Evolutionary conservation across 1,140 invertebrate species (phyloP), one percentile per base, ranked within the genome.

Genomic region (Conopomorpha cramerella): DNA sequence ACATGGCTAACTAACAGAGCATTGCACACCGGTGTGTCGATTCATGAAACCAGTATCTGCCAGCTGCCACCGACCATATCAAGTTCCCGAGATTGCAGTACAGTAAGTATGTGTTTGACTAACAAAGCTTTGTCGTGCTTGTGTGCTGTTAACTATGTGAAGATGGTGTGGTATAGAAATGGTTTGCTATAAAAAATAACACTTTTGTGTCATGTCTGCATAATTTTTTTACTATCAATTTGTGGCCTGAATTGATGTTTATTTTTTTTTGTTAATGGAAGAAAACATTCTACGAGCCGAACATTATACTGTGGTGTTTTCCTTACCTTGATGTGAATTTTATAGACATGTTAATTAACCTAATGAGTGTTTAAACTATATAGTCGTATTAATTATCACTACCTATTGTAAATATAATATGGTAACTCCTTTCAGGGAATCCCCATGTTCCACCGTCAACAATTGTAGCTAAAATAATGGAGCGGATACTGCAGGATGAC

Each of bases 381-480:
- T n/a, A n/a, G n/a, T n/a, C n/a, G n/a, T n/a, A n/a, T n/a, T n/a
- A n/a, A n/a, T n/a, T 14, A 30, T 14, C 12, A 30, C 6, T 30
- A n/a, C 3, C 28, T 7, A 30, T 15, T 29, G 28, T 32, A 2
- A n/a, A n/a, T n/a, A 43, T 43, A 8, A 33, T 8, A 10, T 8
- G 35, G 6, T 30, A 23, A 19, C 8, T 37, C 13, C 35, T 72
- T 74, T 17, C 55, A 77, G 73, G 73, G 62, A 73, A 77, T 73
- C 77, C 77, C 41, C 77, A 79, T 77, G 71, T 68, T 63, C 73
- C 72, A 61, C 77, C 77, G 41, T 79, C 77, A 56, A 77, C 71
- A 65, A 79, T 79, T 68, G 77, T 79, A 76, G 77, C 77, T 72
- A 79, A 79, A 47, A 79, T 79, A 47, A 78, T 79, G 48, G 67